Conservation (phyloP, 2,888 invertebrate species). For the Caenorhabditis sinica region DNA sequence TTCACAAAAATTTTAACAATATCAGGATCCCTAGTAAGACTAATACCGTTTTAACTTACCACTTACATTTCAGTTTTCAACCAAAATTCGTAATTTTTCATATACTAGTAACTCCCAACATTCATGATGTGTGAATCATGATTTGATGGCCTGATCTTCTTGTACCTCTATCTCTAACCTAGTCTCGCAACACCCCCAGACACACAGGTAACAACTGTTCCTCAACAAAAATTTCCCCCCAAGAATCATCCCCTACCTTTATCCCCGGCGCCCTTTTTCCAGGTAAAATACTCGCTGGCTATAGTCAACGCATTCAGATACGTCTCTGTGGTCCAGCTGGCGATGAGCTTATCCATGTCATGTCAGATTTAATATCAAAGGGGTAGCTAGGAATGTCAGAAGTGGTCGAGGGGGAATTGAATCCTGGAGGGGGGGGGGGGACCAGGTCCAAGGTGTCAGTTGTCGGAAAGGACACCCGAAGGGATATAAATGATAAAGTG, state of each 20-base stretch:
- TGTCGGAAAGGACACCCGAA: constrained; percentile 3
- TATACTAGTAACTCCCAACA: too few relatives aligned
- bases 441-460: constrained; percentile 1
- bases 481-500: constrained; percentile 1
- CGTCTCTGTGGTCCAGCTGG: constrained; percentile 55
- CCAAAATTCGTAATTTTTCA: too few relatives aligned
- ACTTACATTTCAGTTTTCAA: too few relatives aligned
- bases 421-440: not conserved
- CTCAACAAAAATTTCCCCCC: not conserved
- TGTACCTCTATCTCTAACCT: too few relatives aligned
- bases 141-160: too few relatives aligned
- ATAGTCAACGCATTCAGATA: constrained; percentile 56
- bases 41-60: too few relatives aligned
- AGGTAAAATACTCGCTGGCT: constrained; percentile 45
- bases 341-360: constrained; percentile 59
- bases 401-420: not conserved
- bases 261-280: constrained; percentile 51
- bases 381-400: not conserved
- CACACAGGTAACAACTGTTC: not conserved
- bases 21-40: too few relatives aligned
- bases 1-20: too few relatives aligned
- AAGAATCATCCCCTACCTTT: constrained; percentile 17
- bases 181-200: not conserved
- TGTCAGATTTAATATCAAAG: constrained; percentile 8
- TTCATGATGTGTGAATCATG: too few relatives aligned